These are phyloP conservation scores for Macrotus californicus DNA, from an alignment of 2,113 vertebrate genomes.

Conservation along the genomic window DNA sequence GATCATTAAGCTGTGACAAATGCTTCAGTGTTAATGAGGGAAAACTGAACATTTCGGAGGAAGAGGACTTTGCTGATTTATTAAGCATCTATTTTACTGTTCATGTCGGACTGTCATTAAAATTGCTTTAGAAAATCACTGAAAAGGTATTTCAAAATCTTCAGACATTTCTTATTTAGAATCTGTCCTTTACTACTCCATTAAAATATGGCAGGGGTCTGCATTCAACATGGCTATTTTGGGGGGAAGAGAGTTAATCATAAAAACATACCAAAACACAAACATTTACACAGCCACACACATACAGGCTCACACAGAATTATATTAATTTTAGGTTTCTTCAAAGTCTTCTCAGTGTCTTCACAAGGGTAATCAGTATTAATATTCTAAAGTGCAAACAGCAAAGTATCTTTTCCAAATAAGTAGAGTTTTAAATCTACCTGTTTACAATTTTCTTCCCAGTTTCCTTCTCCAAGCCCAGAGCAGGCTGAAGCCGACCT, in stretches of 20 bases:
- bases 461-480: slow-evolving; percentile 90
- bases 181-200: not conserved
- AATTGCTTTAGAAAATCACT: not conserved
- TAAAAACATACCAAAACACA: slow-evolving; percentile 9
- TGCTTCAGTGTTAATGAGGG: not conserved
- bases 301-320: not conserved
- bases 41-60: not conserved
- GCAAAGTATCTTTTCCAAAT: slow-evolving; percentile 77
- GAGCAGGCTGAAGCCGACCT: slow-evolving; percentile 87
- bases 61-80: not conserved
- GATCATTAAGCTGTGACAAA: not conserved
- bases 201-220: not conserved
- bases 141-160: not conserved
- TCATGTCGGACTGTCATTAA: not conserved
- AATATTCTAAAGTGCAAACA: slow-evolving; percentile 74
- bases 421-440: slow-evolving; percentile 84
- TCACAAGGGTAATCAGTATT: slow-evolving; percentile 51
- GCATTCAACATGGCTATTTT: not conserved
- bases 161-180: not conserved
- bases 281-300: not conserved
- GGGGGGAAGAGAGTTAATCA: slow-evolving; percentile 23
- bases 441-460: slow-evolving; percentile 97
- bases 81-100: not conserved
- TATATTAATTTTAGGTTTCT: slow-evolving; percentile 55
- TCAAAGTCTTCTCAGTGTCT: slow-evolving; percentile 47